phyloP scores from a whole-genome alignment of 2,888 invertebrate species.

The Xylophagus ater region DNA sequence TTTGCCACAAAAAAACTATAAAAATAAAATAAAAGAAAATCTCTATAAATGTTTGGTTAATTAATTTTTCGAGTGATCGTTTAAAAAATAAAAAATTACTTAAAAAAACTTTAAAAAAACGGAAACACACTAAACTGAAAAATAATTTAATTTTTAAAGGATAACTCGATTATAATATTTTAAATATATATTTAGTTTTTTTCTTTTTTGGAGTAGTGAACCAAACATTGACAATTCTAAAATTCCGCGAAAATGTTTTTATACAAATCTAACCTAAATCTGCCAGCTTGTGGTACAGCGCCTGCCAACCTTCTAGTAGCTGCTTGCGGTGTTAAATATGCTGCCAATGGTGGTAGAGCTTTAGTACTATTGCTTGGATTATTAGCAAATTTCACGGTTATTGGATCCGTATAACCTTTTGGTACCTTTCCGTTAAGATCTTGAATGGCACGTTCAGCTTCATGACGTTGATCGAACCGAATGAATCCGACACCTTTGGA shows the following conservation, averaged over 20 bases:
- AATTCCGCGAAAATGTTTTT: background rate
- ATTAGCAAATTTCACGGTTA: constrained; percentile 91
- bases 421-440: constrained; percentile 84
- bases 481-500: constrained; percentile 93
- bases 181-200: no score
- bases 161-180: no score
- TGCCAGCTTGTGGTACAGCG: constrained; percentile 56
- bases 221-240: background rate
- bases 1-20: no score
- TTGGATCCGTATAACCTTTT: constrained; percentile 76
- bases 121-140: background rate
- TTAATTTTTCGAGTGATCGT: no score
- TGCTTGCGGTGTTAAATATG: constrained; percentile 72
- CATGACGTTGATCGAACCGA: constrained; percentile 82
- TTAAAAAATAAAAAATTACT: background rate
- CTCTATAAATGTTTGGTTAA: no score
- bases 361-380: constrained; percentile 83
- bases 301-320: constrained; percentile 72
- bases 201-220: no score
- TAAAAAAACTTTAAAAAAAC: background rate
- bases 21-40: no score
- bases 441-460: constrained; percentile 84
- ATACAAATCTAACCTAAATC: constrained; percentile 56
- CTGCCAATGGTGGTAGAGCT: constrained; percentile 70
- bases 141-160: background rate